Evolutionary conservation across 2,113 vertebrate species (phyloP).

Genomic region (Progne subis): DNA sequence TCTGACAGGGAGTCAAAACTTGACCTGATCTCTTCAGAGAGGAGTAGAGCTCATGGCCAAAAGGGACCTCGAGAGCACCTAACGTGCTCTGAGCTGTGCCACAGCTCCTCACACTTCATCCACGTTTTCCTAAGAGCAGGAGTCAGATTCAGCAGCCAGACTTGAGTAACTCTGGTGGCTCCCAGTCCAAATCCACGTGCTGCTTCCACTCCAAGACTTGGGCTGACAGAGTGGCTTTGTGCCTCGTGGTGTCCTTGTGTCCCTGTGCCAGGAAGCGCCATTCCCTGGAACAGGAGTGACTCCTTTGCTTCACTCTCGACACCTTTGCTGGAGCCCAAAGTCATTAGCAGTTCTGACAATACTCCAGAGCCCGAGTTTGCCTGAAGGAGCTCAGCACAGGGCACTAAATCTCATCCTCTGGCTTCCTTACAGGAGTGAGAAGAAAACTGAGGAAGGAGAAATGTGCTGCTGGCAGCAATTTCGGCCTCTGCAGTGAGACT

Average conservation of each 20-base stretch:
- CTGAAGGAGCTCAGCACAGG: not conserved
- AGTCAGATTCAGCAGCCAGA: not conserved
- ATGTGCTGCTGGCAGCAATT: not conserved
- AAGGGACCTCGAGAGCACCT: not conserved
- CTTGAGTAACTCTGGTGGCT: not conserved
- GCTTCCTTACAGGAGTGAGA: not conserved
- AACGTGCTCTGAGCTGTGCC: not conserved
- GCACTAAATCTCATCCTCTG: not conserved
- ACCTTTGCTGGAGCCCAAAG: not conserved
- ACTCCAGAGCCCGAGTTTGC: not conserved
- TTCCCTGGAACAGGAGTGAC: not conserved
- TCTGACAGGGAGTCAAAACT: not conserved
- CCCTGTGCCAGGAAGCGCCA: not conserved
- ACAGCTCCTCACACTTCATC: not conserved
- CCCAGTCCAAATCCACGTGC: not conserved
- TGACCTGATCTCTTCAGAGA: not conserved
- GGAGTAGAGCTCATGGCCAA: not conserved
- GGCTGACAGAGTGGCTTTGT: not conserved
- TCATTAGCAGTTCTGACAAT: not conserved
- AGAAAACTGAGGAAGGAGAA: not conserved
- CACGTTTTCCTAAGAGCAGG: not conserved
- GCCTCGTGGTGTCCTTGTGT: not conserved
- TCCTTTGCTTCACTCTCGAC: not conserved
- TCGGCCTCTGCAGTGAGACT: not conserved
- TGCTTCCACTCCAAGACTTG: not conserved